phyloP scores from a whole-genome alignment of 2,888 invertebrate genomes.

The Lutraria lutraria region DNA sequence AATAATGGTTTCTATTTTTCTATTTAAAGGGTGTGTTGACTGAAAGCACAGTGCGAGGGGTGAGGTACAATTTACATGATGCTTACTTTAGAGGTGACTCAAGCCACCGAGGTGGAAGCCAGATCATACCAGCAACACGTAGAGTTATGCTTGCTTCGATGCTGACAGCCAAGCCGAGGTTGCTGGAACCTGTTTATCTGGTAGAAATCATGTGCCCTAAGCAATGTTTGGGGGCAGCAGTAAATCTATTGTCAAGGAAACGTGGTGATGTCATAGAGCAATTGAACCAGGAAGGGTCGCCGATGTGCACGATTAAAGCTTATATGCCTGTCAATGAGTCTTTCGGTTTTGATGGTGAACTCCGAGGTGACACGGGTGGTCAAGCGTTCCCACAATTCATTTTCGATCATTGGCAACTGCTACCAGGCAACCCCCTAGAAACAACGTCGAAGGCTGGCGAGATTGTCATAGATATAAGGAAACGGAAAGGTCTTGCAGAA shows the following conservation, averaged over 20 bases:
- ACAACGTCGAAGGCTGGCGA: constrained; percentile 86
- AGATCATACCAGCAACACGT: constrained; percentile 99
- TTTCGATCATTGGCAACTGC: constrained; percentile 99
- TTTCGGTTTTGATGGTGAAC: constrained; percentile 99
- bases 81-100: constrained; percentile 99
- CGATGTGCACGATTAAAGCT: constrained; percentile 99
- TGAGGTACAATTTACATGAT: constrained; percentile 98
- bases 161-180: constrained; percentile 96
- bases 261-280: constrained; percentile 98
- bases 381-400: constrained; percentile 99
- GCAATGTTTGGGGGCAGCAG: constrained; percentile 98
- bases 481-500: constrained; percentile 99
- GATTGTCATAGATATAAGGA: constrained; percentile 94
- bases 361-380: constrained; percentile 98
- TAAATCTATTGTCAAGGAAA: constrained; percentile 97
- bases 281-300: constrained; percentile 97
- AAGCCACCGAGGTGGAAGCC: constrained; percentile 99
- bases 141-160: constrained; percentile 98
- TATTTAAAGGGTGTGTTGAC: constrained; percentile 94
- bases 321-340: constrained; percentile 99
- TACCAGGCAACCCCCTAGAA: constrained; percentile 98
- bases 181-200: constrained; percentile 99
- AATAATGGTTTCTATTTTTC: background rate
- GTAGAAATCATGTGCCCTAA: constrained; percentile 99
- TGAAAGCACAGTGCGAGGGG: constrained; percentile 98